A percentile compares a stretch with the other conserved stretches of the same genome.
Conservation (phyloP, 2,797 vertebrate species). For the Thunnus albacares region DNA sequence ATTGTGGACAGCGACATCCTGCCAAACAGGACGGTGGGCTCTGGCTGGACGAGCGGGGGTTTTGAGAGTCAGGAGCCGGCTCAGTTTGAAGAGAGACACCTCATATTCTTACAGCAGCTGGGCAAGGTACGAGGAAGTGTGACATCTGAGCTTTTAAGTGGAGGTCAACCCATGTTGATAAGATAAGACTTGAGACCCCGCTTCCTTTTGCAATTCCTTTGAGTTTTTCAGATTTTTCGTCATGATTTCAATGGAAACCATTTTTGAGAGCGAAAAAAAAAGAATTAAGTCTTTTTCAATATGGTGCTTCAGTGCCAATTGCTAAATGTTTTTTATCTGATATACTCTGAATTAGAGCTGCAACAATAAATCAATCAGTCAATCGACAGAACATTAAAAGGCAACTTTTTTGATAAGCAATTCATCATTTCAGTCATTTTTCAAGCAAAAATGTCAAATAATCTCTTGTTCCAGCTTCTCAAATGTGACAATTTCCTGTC, state of each 20-base stretch:
- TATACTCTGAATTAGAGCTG: no score
- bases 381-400: no score
- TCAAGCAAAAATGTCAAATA: no score
- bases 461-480: no score
- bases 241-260: background rate
- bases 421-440: no score
- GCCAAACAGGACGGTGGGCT: slow-evolving; percentile 86
- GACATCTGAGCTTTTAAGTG: background rate
- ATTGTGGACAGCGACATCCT: slow-evolving; percentile 93
- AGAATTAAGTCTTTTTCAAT: background rate
- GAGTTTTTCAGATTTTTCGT: background rate
- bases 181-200: background rate
- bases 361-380: no score
- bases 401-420: no score
- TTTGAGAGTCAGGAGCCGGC: slow-evolving; percentile 93
- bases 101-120: slow-evolving; percentile 96
- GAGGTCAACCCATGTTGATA: background rate
- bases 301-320: background rate
- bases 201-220: background rate
- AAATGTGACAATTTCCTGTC: no score
- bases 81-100: slow-evolving; percentile 96
- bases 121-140: slow-evolving; percentile 90
- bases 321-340: background rate
- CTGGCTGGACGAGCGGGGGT: slow-evolving; percentile 86
- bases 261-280: no score